Evolutionary conservation across 2,888 invertebrate species (phyloP).

Genomic region (Itoplectis maculator): DNA sequence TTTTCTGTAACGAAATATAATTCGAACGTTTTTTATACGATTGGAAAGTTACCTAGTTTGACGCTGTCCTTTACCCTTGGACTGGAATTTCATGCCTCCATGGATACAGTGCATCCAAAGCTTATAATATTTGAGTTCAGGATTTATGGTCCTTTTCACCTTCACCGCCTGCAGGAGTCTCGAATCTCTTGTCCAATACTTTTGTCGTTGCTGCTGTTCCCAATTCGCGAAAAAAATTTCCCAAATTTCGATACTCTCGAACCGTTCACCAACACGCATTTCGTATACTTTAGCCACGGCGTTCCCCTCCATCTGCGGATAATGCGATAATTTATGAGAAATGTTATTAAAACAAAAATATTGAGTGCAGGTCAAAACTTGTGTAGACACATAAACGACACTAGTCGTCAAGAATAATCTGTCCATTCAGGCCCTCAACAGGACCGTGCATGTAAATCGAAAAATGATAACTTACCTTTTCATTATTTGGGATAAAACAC

Average conservation of each 20-base stretch:
- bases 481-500: neutral
- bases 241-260: neutral
- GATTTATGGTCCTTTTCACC: neutral
- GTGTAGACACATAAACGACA: neutral
- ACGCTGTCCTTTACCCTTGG: constrained; percentile 4
- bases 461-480: neutral
- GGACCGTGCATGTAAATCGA: neutral
- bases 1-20: no score
- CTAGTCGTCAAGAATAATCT: neutral
- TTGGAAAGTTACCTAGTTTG: constrained; percentile 14
- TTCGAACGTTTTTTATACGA: neutral
- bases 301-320: neutral
- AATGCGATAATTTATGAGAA: no score
- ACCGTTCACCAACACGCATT: constrained; percentile 5
- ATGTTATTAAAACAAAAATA: no score
- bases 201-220: neutral
- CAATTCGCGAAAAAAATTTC: neutral
- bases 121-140: neutral
- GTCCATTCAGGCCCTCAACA: neutral
- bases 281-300: neutral
- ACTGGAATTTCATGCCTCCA: neutral
- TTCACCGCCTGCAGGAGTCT: neutral
- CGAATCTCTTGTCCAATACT: neutral
- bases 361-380: neutral
- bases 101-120: constrained; percentile 17